Percentiles rank a stretch among this genome's conserved stretches.
Conservation (phyloP, 1,140 invertebrate genomes). For the Eciton burchellii region DNA sequence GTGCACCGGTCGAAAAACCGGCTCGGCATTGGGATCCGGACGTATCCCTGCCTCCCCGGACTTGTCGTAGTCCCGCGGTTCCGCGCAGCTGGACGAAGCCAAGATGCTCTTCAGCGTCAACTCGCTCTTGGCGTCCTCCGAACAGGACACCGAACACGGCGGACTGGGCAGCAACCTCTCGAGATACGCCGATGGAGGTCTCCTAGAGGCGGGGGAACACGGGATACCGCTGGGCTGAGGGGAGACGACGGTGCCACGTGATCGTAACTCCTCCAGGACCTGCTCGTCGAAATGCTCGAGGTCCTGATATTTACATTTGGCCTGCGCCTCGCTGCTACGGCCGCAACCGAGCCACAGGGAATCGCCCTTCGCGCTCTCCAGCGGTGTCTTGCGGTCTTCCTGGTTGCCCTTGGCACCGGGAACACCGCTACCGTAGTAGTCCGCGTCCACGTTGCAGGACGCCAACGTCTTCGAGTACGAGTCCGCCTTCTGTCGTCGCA, state of each 20-base stretch:
- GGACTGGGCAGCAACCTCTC: slow-evolving; percentile 82
- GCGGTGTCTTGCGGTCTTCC: slow-evolving; percentile 46
- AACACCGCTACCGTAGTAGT: slow-evolving; percentile 48
- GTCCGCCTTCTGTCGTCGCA: slow-evolving; percentile 65
- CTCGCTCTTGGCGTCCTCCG: slow-evolving; percentile 82
- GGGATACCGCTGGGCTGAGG: slow-evolving; percentile 89
- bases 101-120: slow-evolving; percentile 79
- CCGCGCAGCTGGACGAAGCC: slow-evolving; percentile 69
- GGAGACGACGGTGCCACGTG: slow-evolving; percentile 88
- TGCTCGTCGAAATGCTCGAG: slow-evolving; percentile 74
- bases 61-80: slow-evolving; percentile 69
- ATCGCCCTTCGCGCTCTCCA: slow-evolving; percentile 52
- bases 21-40: slow-evolving; percentile 40
- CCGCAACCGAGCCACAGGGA: slow-evolving; percentile 59
- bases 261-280: slow-evolving; percentile 79
- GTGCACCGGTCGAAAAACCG: slow-evolving; percentile 1
- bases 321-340: slow-evolving; percentile 78
- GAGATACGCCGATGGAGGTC: slow-evolving; percentile 76
- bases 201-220: slow-evolving; percentile 73
- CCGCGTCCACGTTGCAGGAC: slow-evolving; percentile 45
- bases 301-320: slow-evolving; percentile 76
- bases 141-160: slow-evolving; percentile 83
- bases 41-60: slow-evolving; percentile 61
- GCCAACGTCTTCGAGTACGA: no score
- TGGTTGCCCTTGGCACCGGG: not conserved